Percentiles rank a stretch among this genome's conserved stretches.
These are phyloP conservation scores for Brachionus paranguensis DNA, from an alignment of 1,140 invertebrate species.

Conservation along the genomic window DNA sequence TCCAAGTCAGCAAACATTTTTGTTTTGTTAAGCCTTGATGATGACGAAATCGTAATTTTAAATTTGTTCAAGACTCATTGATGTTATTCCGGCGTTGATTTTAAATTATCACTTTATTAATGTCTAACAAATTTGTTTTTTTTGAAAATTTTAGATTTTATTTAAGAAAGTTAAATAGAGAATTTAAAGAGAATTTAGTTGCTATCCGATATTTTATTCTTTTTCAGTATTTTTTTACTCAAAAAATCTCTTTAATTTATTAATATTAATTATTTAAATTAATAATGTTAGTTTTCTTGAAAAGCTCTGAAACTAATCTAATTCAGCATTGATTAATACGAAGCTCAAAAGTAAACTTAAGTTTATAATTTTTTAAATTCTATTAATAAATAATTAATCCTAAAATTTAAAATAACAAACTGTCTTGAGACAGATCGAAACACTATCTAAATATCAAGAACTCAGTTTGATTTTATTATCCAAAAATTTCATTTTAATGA, in stretches of 20 bases:
- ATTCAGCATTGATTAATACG: too few relatives aligned
- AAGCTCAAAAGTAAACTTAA: too few relatives aligned
- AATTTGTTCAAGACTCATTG: not conserved
- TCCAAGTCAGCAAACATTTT: not conserved
- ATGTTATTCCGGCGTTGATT: not conserved
- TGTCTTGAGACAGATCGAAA: not conserved
- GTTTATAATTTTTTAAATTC: too few relatives aligned
- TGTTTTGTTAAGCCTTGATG: not conserved
- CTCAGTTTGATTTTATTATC: not conserved
- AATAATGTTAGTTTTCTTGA: too few relatives aligned
- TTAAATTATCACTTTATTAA: not conserved
- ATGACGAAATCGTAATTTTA: not conserved
- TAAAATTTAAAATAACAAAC: not conserved
- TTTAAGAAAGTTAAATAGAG: too few relatives aligned
- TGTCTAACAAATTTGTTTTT: not conserved
- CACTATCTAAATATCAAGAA: not conserved
- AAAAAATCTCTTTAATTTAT: too few relatives aligned
- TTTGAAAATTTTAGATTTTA: not conserved
- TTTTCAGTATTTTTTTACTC: not conserved
- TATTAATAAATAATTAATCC: not conserved
- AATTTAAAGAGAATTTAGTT: not conserved
- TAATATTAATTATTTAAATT: too few relatives aligned
- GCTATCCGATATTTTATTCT: not conserved
- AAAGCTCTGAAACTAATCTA: too few relatives aligned
- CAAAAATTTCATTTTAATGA: not conserved